Conservation (phyloP, 2,797 vertebrate species). For the Chelonia mydas region DNA sequence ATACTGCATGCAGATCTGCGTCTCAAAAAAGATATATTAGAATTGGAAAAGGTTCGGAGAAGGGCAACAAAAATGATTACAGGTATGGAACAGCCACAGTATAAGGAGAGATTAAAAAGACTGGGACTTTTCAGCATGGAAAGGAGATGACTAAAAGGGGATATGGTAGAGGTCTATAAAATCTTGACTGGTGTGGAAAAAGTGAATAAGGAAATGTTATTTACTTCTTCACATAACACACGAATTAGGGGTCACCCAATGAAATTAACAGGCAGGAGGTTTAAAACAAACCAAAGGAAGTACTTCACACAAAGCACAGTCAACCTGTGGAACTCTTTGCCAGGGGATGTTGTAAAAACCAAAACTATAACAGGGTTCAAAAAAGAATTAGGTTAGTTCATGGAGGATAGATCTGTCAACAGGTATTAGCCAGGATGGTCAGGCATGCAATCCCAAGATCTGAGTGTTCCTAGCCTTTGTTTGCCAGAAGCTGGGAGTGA, state of each 20-base stretch:
- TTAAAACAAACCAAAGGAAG: neutral
- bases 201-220: neutral
- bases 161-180: neutral
- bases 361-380: neutral
- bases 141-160: neutral
- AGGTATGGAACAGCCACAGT: neutral
- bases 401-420: neutral
- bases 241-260: neutral
- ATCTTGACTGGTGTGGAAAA: neutral
- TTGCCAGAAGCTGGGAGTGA: neutral
- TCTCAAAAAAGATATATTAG: neutral
- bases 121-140: neutral
- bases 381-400: neutral
- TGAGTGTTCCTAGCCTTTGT: neutral
- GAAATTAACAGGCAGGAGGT: neutral
- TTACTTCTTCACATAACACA: neutral
- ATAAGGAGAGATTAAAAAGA: neutral
- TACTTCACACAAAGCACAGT: neutral
- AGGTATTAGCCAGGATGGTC: neutral
- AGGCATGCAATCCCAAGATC: neutral
- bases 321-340: neutral
- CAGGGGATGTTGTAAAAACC: neutral
- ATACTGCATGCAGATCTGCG: neutral
- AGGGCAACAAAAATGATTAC: neutral
- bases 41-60: neutral